These are phyloP conservation scores for Achlya flavicornis DNA, from an alignment of 2,888 invertebrate genomes.

Conservation along the genomic window DNA sequence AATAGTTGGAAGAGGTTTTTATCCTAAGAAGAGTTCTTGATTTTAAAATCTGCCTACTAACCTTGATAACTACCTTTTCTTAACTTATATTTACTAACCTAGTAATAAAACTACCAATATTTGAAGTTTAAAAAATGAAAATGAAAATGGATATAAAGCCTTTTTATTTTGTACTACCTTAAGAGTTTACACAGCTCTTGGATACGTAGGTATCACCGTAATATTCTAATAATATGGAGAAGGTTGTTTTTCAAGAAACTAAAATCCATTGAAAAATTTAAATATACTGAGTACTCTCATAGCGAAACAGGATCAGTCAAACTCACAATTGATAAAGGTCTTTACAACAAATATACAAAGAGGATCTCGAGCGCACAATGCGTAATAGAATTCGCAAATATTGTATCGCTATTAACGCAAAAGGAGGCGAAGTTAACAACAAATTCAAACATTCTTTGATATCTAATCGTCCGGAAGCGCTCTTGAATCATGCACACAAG, in stretches of 20 bases:
- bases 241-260: not conserved
- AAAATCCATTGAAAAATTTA: conserved; percentile 13
- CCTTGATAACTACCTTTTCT: too few relatives aligned
- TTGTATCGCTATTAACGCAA: conserved; percentile 82
- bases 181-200: too few relatives aligned
- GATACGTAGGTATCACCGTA: not conserved
- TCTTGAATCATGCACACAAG: conserved; percentile 76
- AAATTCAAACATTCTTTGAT: conserved; percentile 79
- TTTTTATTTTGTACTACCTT: too few relatives aligned
- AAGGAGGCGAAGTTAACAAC: conserved; percentile 82
- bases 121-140: too few relatives aligned
- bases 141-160: too few relatives aligned
- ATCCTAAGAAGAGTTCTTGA: too few relatives aligned
- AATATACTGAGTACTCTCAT: conserved; percentile 24
- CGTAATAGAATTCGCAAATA: conserved; percentile 83
- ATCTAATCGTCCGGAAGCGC: conserved; percentile 80
- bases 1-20: too few relatives aligned
- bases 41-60: too few relatives aligned
- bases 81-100: too few relatives aligned
- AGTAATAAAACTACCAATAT: too few relatives aligned
- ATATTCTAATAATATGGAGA: not conserved
- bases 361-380: conserved; percentile 68
- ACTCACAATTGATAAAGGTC: conserved; percentile 65
- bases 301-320: conserved; percentile 67
- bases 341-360: conserved; percentile 62